Conservation (phyloP, 2,113 vertebrate genomes). For the Rhipidura dahli region DNA sequence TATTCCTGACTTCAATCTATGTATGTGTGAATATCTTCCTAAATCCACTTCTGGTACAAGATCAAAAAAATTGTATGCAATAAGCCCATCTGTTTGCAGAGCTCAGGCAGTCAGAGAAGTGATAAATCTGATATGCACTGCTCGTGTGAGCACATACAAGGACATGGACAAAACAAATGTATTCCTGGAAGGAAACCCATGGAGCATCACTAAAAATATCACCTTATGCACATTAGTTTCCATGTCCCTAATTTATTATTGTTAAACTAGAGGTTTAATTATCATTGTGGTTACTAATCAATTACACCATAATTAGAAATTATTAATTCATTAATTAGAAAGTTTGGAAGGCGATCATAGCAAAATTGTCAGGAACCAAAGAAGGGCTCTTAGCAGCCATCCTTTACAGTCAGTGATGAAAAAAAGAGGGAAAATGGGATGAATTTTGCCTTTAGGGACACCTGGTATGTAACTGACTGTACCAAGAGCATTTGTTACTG, state of each 20-base stretch:
- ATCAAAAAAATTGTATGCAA: not conserved
- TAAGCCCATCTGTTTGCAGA: constrained; percentile 8
- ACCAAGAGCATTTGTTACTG: not conserved
- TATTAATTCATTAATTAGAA: not conserved
- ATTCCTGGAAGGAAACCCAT: not conserved
- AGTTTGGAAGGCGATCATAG: not conserved
- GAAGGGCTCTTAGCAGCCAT: not conserved
- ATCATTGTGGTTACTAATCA: not conserved
- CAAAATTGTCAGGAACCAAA: not conserved
- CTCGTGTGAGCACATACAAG: not conserved
- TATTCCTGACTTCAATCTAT: not conserved
- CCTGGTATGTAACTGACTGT: rapidly evolving
- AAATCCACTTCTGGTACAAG: not conserved
- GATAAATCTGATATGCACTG: not conserved
- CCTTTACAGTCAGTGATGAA: not conserved
- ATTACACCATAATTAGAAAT: not conserved
- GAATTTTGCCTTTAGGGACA: not conserved
- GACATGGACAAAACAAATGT: not conserved
- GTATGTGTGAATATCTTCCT: not conserved
- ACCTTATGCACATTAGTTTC: not conserved
- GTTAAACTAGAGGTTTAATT: not conserved
- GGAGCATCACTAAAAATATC: not conserved
- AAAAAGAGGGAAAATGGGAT: not conserved
- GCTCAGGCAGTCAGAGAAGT: not conserved
- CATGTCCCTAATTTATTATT: not conserved